Evolutionary conservation across 2,888 invertebrate genomes (phyloP), one percentile per base, ranked within the genome.

Genomic region (Nemotelus nigrinus): DNA sequence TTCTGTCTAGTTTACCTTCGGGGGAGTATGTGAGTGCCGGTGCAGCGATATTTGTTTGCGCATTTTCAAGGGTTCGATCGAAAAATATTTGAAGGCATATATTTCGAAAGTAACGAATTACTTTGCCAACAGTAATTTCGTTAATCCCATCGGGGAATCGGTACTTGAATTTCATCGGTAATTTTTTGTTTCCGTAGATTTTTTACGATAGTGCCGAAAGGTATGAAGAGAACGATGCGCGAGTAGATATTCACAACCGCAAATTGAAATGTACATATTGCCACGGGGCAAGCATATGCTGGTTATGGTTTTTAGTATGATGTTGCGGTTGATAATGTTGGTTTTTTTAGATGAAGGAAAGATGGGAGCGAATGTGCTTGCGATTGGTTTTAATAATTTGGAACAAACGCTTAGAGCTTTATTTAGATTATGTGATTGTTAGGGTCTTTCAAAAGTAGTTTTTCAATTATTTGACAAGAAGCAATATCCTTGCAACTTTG

Each of bases 281-380:
- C 74, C 74, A 74, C 74, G 74, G 74, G 74, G 74, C 63, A 60
- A n/a, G 41, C 60, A 74, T 74, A 72, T 72, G 74, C 60, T 48
- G 60, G 60, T 74, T 53, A 41, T 53, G 70, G 4, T 57, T 57
- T 2, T 57, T 4, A 25, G 10, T 4, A 41, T 43, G 63, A 5
- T 63, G 43, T 63, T 63, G 63, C 41, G 63, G 63, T 63, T 63
- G 63, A 63, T 25, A 25, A 25, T 25, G 25, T 25, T 25, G 25
- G 25, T 25, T 25, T 25, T 25, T 25, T 25, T 25, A 25, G 25
- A 25, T 25, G 25, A 25, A 25, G 25, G 25, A 25, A 25, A 25
- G 25, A 25, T 25, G 25, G 25, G 25, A 25, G 25, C 25, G 25
- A 25, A 25, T 25, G 25, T 25, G 25, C 25, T 25, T 25, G 25